Evolutionary conservation across 2,888 invertebrate species (phyloP), one percentile per base, ranked within the genome.

Genomic region (Pegoplata infirma): DNA sequence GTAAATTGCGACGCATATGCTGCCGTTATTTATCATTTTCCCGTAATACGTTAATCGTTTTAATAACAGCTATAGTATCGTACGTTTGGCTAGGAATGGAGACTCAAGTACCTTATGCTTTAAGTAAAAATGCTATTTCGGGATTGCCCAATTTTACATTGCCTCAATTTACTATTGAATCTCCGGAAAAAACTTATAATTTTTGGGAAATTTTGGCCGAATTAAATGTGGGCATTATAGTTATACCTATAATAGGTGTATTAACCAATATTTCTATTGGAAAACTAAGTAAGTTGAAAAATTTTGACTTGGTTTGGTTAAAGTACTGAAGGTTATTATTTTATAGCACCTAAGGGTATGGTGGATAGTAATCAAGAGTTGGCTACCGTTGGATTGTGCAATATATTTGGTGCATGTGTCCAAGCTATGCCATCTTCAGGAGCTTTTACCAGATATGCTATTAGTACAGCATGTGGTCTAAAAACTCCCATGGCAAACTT

Each of bases 241-340:
- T 98, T 77, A 90, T 97, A 84, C 97, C 98, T 2, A 86, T 98
- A 19, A 93, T 98, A 76, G 95, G 96, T 79, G 93, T 98, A 80
- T 90, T 98, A 69, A 97, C 97, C 49, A 97, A 97, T 86, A 95
- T 98, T 81, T 97, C 98, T 12, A 98, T 98, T 82, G 97, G 97
- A 28, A 98, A 98, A 10, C 96, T 97, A 89, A 93, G 98, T 97
- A 90, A 93, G 93, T 91, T 51, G 10, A 10, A 14, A 3, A 46
- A 21, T 10, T 8, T 40, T 36, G 19, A n/a, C n/a, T 21, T 3
- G 19, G 5, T 53, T 5, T 4, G 12, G 2, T n/a, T 25, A 12
- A 10, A 14, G n/a, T 12, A 55, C n/a, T 23, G 12, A n/a, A 25
- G 2, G 6, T 14, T 49, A 46, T 19, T 8, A 17, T 12, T 49